Percentiles rank a stretch among this genome's conserved stretches.
Conservation (phyloP, 2,888 invertebrate genomes). For the Thysanoteuthis rhombus region DNA sequence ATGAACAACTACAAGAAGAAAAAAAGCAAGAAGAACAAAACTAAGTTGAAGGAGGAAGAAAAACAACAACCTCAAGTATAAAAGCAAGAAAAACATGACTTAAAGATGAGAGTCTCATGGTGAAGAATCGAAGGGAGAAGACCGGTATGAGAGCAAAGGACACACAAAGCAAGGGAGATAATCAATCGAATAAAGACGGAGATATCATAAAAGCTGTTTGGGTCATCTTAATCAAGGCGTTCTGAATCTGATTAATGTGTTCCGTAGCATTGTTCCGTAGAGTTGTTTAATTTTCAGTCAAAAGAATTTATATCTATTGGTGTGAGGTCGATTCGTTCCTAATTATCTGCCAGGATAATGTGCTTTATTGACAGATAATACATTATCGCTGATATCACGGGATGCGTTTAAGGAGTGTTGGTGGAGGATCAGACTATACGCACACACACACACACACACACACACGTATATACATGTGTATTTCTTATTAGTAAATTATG, state of each 20-base stretch:
- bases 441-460: no score
- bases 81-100: background rate
- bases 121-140: background rate
- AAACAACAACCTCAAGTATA: no score
- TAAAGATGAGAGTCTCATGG: background rate
- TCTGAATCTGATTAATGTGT: background rate
- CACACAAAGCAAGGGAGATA: background rate
- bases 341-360: background rate
- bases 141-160: no score
- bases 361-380: background rate
- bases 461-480: background rate
- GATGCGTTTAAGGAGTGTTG: background rate
- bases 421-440: background rate
- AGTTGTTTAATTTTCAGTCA: background rate
- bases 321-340: background rate
- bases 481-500: background rate
- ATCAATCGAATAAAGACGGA: background rate
- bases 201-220: background rate
- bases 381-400: background rate
- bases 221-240: background rate
- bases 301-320: background rate
- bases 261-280: background rate
- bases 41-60: background rate
- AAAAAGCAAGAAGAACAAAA: background rate
- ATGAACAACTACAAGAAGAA: background rate